Conservation (phyloP, 2,888 invertebrate genomes). For the Oscheius myriophilus region DNA sequence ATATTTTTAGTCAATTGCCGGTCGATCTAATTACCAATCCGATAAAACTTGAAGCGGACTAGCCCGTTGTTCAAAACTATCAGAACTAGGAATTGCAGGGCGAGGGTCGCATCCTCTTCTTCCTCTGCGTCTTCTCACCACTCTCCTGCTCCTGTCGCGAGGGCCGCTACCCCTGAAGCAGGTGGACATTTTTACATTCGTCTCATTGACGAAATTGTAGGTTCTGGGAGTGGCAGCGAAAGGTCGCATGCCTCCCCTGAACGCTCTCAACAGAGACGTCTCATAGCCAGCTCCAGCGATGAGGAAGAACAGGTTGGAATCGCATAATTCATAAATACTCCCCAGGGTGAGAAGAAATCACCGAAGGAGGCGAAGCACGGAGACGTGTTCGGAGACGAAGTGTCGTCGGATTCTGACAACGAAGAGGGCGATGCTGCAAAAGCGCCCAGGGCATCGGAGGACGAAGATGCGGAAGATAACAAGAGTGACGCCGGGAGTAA, state of each 20-base stretch:
- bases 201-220: background rate
- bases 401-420: conserved; percentile 38
- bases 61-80: too few relatives aligned
- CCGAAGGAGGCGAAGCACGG: background rate
- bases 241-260: conserved; percentile 19
- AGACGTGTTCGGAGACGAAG: conserved; percentile 43
- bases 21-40: too few relatives aligned
- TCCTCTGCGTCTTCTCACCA: conserved; percentile 10
- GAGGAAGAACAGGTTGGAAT: conserved; percentile 8
- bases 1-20: background rate
- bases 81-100: conserved; percentile 7
- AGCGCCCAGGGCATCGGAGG: background rate
- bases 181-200: background rate
- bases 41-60: too few relatives aligned
- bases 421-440: conserved; percentile 30
- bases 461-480: background rate
- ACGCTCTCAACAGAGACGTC: conserved; percentile 11
- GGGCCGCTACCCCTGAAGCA: background rate
- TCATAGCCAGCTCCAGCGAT: conserved; percentile 24
- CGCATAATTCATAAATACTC: background rate
- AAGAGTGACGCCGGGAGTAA: conserved; percentile 15
- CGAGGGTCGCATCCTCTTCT: conserved; percentile 1
- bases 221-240: conserved; percentile 5
- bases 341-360: background rate
- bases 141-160: background rate